These are phyloP conservation scores for Spodoptera frugiperda DNA, from an alignment of 1,140 invertebrate genomes.

Conservation along the genomic window DNA sequence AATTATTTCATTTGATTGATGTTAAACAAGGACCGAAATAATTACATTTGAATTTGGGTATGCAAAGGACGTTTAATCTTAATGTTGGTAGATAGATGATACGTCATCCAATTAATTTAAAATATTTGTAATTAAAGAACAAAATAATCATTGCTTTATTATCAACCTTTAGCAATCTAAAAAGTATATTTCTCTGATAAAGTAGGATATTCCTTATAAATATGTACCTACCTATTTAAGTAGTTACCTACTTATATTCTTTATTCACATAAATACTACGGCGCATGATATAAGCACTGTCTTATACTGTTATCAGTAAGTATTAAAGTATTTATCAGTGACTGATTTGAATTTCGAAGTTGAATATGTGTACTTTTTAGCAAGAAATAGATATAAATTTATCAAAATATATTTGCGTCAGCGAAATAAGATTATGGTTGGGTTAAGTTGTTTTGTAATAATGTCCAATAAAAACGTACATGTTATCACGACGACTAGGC, in stretches of 20 bases:
- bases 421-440: slow-evolving; percentile 17
- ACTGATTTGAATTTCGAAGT: slow-evolving; percentile 28
- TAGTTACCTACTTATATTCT: neutral
- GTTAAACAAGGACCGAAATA: too few species aligned
- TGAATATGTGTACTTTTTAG: slow-evolving; percentile 28
- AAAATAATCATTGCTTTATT: too few species aligned
- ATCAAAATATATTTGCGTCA: slow-evolving; percentile 35
- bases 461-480: neutral
- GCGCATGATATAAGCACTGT: slow-evolving; percentile 1
- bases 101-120: too few species aligned
- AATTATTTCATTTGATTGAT: neutral
- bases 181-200: too few species aligned
- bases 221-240: too few species aligned
- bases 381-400: slow-evolving; percentile 21
- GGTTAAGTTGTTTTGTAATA: neutral
- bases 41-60: too few species aligned
- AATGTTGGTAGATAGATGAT: too few species aligned
- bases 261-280: neutral
- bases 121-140: too few species aligned
- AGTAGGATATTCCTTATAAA: too few species aligned
- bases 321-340: slow-evolving; percentile 27
- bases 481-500: neutral
- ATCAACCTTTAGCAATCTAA: too few species aligned
- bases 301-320: slow-evolving; percentile 16
- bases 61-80: too few species aligned